Evolutionary conservation across 2,113 vertebrate species (phyloP).

Genomic region (Callaeas wilsoni): DNA sequence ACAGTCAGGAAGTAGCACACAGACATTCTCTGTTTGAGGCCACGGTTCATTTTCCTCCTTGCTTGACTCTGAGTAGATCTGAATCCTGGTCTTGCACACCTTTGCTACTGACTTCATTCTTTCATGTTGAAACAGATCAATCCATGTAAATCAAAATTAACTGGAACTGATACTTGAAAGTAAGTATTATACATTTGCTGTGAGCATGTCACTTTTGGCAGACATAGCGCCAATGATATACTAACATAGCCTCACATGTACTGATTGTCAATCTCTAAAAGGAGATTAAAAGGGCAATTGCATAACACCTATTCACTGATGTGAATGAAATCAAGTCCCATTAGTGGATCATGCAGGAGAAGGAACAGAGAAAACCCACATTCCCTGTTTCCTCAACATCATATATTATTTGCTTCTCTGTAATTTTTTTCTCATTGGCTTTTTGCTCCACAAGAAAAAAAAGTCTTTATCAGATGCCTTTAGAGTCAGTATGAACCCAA

Average conservation of each 20-base stretch:
- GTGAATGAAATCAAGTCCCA: neutral
- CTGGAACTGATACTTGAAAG: neutral
- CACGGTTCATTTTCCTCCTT: neutral
- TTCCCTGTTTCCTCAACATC: neutral
- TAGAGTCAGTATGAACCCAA: neutral
- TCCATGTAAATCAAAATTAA: neutral
- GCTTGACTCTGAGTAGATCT: neutral
- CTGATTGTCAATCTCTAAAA: neutral
- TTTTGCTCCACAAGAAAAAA: neutral
- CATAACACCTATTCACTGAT: rapidly evolving
- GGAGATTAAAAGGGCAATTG: neutral
- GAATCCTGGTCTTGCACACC: neutral
- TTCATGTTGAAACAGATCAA: neutral
- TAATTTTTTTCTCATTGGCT: neutral
- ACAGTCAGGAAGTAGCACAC: neutral
- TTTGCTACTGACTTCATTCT: neutral
- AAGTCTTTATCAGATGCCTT: neutral
- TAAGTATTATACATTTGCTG: neutral
- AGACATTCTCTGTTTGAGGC: neutral
- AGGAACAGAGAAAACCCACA: neutral
- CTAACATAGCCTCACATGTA: neutral
- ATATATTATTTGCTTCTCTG: neutral
- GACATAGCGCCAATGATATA: neutral
- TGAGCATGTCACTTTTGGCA: neutral
- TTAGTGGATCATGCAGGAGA: neutral